Base-by-base conservation (phyloP, 2,797 vertebrate species). In the Sebastes goodei region DNA sequence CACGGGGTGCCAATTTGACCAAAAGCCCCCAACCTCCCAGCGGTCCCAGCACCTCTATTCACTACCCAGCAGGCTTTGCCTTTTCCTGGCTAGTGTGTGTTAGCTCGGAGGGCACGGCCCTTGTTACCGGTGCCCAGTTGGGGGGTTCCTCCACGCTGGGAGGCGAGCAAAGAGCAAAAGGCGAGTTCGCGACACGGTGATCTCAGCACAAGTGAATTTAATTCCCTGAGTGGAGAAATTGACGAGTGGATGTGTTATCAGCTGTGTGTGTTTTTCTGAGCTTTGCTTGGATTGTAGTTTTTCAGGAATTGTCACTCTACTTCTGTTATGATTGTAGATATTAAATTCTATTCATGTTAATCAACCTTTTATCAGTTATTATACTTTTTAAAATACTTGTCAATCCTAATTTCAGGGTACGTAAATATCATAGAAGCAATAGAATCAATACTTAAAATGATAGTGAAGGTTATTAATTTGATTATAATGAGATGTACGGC, bases 1-100 rank as follows among this genome's bases (percentile, higher is more conserved):
- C 76, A 55, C 86, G 9, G 87, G 89, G 83, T 82, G 87, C 91
- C 89, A 92, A 92, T 92, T 91, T 93, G 85, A 90, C 84, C 85
- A 71, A 59, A 79, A 64, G 75, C 75, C 74, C 79, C 68, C 74
- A 76, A 62, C 63, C 81, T 74, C 73, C 71, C 56, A 46, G 52
- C 74, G 25, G 27, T 83, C 81, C 74, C 85, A 76, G 77, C 82
- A 71, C 85, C 77, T 86, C 78, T 46, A 66, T 87, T 88, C 85
- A 61, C 72, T 63, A 64, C 87, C 78, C 89, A 86, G 88, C 90
- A 88, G 85, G 86, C 76, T 73, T 56, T 42, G 60, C 76, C 83
- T 63, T 83, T 83, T 71, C 66, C 78, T 25, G 74, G 68, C 74
- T 46, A 2, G 35, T 52, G 68, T 80, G 86, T 79, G 87, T 91